A percentile compares a stretch with the other conserved stretches of the same genome.
Conservation (phyloP, 2,797 vertebrate genomes). For the Buceros bicornis region DNA sequence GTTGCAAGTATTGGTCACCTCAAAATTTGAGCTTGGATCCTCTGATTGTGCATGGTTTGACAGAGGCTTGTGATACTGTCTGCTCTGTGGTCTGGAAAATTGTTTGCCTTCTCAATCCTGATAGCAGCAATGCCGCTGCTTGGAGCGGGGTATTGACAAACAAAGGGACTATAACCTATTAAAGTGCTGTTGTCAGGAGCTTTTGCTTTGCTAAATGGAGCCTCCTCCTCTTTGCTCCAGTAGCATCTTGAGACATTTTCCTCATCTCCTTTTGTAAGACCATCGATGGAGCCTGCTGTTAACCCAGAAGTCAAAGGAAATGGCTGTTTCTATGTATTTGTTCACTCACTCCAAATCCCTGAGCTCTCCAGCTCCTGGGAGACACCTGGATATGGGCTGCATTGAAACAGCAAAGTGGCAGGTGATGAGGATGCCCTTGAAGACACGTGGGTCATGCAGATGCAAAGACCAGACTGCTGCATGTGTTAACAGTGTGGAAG, state of each 20-base stretch:
- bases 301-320: background rate
- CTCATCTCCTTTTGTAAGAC: background rate
- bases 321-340: background rate
- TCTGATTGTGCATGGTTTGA: background rate
- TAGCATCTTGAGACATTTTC: background rate
- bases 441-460: background rate
- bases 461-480: background rate
- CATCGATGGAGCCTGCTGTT: background rate
- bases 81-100: background rate
- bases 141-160: background rate
- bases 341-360: background rate
- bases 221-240: background rate
- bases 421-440: background rate
- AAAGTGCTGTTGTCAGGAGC: background rate
- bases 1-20: background rate
- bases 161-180: background rate
- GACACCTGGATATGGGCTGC: background rate
- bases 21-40: background rate
- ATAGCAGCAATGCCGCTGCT: background rate
- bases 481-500: background rate
- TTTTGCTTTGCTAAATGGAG: background rate
- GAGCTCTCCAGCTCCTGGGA: background rate
- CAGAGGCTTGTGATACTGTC: background rate
- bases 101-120: background rate
- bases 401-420: background rate